Evolutionary conservation across 2,797 vertebrate genomes (phyloP).

Genomic region (Girardinus metallicus): DNA sequence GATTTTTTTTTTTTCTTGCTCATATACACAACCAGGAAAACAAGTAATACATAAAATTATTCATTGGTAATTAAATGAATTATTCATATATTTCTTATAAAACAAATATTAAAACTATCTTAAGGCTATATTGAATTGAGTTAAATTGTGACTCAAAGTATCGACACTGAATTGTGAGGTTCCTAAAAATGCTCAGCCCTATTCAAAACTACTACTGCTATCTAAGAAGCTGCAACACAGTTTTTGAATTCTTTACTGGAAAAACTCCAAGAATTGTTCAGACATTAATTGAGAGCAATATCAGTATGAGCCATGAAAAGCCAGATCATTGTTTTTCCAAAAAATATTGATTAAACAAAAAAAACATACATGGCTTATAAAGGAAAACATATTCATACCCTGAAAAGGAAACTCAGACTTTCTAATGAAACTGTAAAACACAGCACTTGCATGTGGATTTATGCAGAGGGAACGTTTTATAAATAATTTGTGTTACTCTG

Average conservation of each 20-base stretch:
- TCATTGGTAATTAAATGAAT: too few species aligned
- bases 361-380: neutral
- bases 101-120: too few species aligned
- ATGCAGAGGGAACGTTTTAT: neutral
- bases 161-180: too few species aligned
- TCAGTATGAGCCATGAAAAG: neutral
- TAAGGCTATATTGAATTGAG: too few species aligned
- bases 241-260: neutral
- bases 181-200: too few species aligned
- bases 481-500: neutral
- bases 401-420: neutral
- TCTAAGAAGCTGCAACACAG: neutral
- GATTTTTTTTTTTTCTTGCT: too few species aligned
- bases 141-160: too few species aligned
- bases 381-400: neutral
- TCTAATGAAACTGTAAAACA: neutral
- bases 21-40: too few species aligned
- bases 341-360: neutral
- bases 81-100: too few species aligned
- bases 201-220: neutral
- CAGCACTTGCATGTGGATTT: neutral
- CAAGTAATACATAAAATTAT: too few species aligned
- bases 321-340: neutral
- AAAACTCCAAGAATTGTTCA: neutral
- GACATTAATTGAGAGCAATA: neutral